A percentile compares a stretch with the other conserved stretches of the same genome.
Conservation (phyloP, 2,113 vertebrate genomes). For the Tyto alba region DNA sequence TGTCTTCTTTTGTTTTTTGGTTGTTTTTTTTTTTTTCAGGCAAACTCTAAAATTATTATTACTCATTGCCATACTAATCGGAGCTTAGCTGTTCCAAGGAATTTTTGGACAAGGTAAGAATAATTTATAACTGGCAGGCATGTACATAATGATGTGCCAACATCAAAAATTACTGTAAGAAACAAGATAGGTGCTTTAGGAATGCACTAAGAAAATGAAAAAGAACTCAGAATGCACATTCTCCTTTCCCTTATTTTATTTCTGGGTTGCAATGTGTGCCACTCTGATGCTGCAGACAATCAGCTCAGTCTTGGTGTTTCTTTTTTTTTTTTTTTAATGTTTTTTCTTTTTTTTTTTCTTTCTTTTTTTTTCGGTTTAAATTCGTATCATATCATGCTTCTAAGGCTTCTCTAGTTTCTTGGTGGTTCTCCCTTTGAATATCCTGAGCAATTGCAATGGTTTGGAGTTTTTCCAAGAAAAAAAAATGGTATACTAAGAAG, state of each 20-base stretch:
- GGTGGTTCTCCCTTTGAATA: not conserved
- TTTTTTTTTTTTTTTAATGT: not conserved
- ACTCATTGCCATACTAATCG: conserved; percentile 85
- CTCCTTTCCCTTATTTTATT: not conserved
- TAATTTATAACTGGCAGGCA: not conserved
- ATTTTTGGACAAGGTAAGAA: conserved; percentile 78
- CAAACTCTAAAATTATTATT: conserved; percentile 79
- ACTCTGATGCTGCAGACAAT: not conserved
- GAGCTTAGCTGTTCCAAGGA: conserved; percentile 78
- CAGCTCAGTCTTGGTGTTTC: not conserved
- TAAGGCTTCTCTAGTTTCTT: not conserved
- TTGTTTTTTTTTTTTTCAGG: conserved; percentile 64
- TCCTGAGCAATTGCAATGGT: not conserved
- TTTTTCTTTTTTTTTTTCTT: not conserved
- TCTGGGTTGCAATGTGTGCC: not conserved
- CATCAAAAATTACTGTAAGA: not conserved
- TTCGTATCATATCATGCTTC: not conserved
- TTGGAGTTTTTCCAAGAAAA: not conserved
- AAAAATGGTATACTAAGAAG: not conserved
- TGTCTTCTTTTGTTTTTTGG: not conserved
- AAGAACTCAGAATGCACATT: not conserved
- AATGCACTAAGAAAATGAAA: not conserved
- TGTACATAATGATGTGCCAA: not conserved
- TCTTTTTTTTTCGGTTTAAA: not conserved
- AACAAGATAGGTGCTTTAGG: not conserved